Base-by-base conservation (phyloP, 2,888 invertebrate genomes). In the Catocala sponsa region DNA sequence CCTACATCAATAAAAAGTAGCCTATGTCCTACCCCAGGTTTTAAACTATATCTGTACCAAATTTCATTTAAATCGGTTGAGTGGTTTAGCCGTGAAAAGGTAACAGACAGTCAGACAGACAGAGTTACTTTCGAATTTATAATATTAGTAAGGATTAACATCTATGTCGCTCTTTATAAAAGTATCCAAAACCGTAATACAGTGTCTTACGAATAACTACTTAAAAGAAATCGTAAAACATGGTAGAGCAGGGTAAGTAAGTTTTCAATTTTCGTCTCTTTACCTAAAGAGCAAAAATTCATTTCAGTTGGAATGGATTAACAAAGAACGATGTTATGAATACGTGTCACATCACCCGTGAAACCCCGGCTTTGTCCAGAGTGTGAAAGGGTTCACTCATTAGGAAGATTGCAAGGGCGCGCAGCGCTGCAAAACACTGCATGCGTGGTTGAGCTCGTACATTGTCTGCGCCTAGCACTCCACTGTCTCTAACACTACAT, bases 371-470 rank as follows among this genome's bases (percentile, higher is more conserved):
- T 92, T 93, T 93, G 92, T 93, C 84, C 86, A 76, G 82, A 88
- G 93, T 92, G 93, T 92, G 92, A 93, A 94, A 93, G 92, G 92
- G 92, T 86, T 90, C 91, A 91, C 92, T 94, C 94, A 94, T 94
- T 94, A 94, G 93, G 93, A 92, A 94, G 94, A 94, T 94, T 94
- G 94, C 94, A 88, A 90, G 92, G 92, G 93, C 88, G 89, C 83
- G 80, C 81, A 78, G 83, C 79, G 79, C 81, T 79, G 82, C 82
- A 75, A 85, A 89, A 91, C 91, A 91, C 84, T 91, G 91, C 90
- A 76, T 80, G 78, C 79, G 81, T 80, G 83, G 85, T 80, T 74
- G 76, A 81, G 82, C 76, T 82, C 81, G 74, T 80, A 85, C 82
- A 91, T 92, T 92, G 90, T 92, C 85, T 86, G 78, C 76, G 79